Evolutionary conservation across 1,140 invertebrate genomes (phyloP), one percentile per base, ranked within the genome.

Genomic region (Lepidurus arcticus): DNA sequence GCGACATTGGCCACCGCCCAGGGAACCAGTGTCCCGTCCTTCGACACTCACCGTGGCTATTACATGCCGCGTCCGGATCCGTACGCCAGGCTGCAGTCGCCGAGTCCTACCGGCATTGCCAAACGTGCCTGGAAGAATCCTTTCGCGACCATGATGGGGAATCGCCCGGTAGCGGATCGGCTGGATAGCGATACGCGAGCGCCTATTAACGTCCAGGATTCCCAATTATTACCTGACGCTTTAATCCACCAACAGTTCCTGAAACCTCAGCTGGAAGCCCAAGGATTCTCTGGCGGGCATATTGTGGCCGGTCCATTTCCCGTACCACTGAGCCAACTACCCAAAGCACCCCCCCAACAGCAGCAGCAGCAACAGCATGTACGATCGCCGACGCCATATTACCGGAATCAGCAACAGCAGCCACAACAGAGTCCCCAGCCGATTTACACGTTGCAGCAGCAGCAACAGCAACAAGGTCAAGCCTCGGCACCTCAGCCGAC

Each of bases 231-330:
- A 13, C 79, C 79, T 16, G 79, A 80, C 11, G 53, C 73, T 43
- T 42, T 80, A 44, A 65, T 77, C 8, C 79, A 80, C 76, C 76
- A 80, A 44, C 74, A 80, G 43, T 77, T 80, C 74, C 76, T 80
- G 42, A 77, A 73, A 42, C 79, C 79, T 10, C 79, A 80, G 53
- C 73, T 80, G n/a, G 74, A 76, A 44, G 79, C 79, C n/a, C 76
- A 76, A 11, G 79, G 79, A 11, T 80, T 77, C 76, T 77, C 76
- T 73, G 79, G 79, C 16, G 79, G 75, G 6, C 34, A 73, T 74
- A 80, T 80, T 43, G 74, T 80, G 26, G 79, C 79, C 11, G 79
- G 79, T 7, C 79, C 79, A 21, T 77, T 80, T 74, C 75, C 79
- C 4, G 79, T 80, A 11, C 79, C 79, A 44, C n/a, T 80, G 44